Conservation (phyloP, 2,888 invertebrate genomes). For the Plagiodera versicolora region DNA sequence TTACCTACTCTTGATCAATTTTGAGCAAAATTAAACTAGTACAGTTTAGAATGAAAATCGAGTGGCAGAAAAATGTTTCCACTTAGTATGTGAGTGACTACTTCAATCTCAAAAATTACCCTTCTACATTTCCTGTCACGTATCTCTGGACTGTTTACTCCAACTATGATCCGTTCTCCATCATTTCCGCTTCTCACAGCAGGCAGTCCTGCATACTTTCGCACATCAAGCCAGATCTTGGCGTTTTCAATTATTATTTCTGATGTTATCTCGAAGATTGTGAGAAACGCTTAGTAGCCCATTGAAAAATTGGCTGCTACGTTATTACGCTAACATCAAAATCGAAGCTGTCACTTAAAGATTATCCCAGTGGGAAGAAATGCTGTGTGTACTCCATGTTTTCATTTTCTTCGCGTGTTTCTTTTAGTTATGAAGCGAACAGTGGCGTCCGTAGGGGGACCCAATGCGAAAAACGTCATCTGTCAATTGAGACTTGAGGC, state of each 20-base stretch:
- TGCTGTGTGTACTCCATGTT: not conserved
- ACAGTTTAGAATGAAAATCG: too few relatives aligned
- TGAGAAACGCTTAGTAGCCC: not conserved
- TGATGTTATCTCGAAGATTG: constrained; percentile 4
- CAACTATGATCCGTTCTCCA: not conserved
- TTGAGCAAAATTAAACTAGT: too few relatives aligned
- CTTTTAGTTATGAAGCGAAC: not conserved
- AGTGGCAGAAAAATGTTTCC: too few relatives aligned
- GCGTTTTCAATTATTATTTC: not conserved
- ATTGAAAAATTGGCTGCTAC: not conserved
- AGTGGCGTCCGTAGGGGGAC: not conserved
- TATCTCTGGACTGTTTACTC: not conserved
- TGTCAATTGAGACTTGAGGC: too few relatives aligned
- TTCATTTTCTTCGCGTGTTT: not conserved
- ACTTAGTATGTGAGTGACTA: not conserved
- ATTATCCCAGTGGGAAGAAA: not conserved
- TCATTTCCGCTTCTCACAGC: constrained; percentile 1
- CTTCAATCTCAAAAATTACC: not conserved
- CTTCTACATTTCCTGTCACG: not conserved
- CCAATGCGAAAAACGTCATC: too few relatives aligned
- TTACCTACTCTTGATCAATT: too few relatives aligned
- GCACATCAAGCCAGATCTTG: not conserved
- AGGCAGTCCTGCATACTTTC: not conserved
- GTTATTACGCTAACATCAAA: not conserved
- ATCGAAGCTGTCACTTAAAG: not conserved